Conservation (phyloP, 2,797 vertebrate genomes). For the Enteromius anoplus region DNA sequence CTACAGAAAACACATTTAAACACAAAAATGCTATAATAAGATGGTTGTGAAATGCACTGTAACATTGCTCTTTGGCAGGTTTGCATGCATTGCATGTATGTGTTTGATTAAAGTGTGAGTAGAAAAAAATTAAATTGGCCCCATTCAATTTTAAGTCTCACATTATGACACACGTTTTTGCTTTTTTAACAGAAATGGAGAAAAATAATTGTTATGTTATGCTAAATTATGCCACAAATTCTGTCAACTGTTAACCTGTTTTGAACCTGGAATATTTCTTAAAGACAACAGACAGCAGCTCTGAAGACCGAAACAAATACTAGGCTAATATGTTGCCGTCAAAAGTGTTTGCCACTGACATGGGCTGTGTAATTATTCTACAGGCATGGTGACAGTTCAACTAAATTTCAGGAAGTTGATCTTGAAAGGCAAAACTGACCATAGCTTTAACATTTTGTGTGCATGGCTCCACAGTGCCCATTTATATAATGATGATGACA, state of each 20-base stretch:
- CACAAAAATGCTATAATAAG: background rate
- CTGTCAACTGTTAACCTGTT: background rate
- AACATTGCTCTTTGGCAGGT: background rate
- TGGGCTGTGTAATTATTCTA: background rate
- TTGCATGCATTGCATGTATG: background rate
- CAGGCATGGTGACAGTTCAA: background rate
- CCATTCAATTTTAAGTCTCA: background rate
- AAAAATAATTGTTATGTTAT: background rate
- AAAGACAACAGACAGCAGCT: background rate
- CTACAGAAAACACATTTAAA: constrained; percentile 9
- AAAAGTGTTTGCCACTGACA: background rate
- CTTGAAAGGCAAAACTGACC: background rate
- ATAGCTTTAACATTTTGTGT: background rate
- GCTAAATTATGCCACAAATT: background rate
- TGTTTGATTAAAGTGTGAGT: background rate
- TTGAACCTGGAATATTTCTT: background rate
- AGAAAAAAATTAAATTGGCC: background rate
- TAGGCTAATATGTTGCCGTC: background rate
- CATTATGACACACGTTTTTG: background rate
- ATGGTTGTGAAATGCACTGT: background rate
- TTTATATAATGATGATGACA: background rate
- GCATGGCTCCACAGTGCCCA: background rate
- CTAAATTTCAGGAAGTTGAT: background rate
- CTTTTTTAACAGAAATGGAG: background rate
- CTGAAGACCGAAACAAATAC: background rate